Conservation (phyloP, 2,113 vertebrate species). For the Numenius arquata region DNA sequence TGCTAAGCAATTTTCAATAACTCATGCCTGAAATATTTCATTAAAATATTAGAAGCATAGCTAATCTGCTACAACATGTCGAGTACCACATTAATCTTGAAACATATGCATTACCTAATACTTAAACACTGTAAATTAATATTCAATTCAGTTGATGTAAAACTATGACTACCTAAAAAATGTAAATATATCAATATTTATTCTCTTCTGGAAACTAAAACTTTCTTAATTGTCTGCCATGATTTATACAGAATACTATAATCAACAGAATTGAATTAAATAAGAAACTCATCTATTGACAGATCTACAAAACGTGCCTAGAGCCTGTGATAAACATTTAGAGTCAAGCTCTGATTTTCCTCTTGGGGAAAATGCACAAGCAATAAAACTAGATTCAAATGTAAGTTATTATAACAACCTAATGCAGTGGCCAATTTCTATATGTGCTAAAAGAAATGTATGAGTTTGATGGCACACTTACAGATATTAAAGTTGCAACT, state of each 20-base stretch:
- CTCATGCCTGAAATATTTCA: background rate
- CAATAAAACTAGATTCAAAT: background rate
- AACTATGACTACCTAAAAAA: background rate
- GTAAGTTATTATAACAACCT: background rate
- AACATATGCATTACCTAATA: background rate
- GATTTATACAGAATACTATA: background rate
- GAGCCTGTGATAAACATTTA: background rate
- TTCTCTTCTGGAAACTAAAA: background rate
- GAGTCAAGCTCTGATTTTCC: background rate
- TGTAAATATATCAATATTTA: background rate
- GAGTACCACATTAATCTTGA: background rate
- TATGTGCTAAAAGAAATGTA: background rate
- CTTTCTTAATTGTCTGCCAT: background rate
- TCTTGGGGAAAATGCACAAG: background rate
- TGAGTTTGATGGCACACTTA: background rate
- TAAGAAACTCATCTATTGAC: background rate
- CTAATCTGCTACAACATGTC: background rate
- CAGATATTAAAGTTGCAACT: background rate
- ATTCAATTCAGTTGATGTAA: background rate
- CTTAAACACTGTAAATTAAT: background rate
- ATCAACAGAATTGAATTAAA: background rate
- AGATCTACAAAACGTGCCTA: background rate
- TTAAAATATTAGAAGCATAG: background rate
- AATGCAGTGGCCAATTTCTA: background rate
- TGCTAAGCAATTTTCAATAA: background rate